These are phyloP conservation scores for Strix occidentalis DNA, from an alignment of 2,797 vertebrate genomes.

Conservation along the genomic window DNA sequence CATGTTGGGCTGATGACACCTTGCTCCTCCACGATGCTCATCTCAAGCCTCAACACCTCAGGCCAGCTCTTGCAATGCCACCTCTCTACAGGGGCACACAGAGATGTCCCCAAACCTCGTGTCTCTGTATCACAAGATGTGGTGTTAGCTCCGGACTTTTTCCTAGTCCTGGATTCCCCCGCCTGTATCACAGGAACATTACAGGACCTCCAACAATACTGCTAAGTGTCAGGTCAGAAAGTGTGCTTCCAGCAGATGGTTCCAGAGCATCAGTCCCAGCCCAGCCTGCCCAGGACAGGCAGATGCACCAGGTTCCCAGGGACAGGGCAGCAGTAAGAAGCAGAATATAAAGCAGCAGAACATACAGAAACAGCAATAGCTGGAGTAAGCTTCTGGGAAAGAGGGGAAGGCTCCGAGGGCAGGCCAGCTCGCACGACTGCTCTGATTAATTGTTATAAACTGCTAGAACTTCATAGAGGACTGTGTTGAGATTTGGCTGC, in stretches of 20 bases:
- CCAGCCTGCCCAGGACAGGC: neutral
- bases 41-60: neutral
- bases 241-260: neutral
- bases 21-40: neutral
- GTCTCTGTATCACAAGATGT: neutral
- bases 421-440: accelerated
- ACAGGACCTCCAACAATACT: neutral
- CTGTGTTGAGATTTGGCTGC: neutral
- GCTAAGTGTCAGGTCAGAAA: neutral
- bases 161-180: neutral
- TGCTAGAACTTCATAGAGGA: neutral
- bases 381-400: neutral
- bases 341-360: neutral
- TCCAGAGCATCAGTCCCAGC: neutral
- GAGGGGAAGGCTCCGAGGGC: neutral
- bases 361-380: neutral
- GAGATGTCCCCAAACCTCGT: neutral
- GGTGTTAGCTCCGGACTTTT: neutral
- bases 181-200: neutral
- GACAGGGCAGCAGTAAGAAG: neutral
- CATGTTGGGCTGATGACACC: neutral
- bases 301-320: neutral
- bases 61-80: neutral
- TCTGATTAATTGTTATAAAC: neutral
- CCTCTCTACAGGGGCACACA: neutral